A percentile compares a stretch with the other conserved stretches of the same genome.
phyloP scores from a whole-genome alignment of 2,888 invertebrate genomes.

The Octonoba sinensis region DNA sequence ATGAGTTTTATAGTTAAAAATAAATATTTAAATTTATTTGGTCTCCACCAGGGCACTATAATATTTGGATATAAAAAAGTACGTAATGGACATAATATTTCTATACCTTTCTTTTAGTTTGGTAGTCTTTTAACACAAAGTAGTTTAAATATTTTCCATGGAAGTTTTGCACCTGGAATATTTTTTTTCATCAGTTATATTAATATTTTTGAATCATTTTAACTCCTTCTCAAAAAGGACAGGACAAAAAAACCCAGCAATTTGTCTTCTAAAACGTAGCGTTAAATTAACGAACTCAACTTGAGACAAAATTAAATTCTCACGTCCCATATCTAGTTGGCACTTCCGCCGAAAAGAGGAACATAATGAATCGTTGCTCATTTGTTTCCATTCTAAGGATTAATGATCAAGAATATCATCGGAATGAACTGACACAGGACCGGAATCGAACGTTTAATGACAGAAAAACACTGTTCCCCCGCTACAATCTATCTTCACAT shows the following conservation, averaged over 20 bases:
- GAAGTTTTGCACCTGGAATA: too few species aligned
- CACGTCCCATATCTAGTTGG: background rate
- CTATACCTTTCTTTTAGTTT: too few species aligned
- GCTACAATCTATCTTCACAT: background rate
- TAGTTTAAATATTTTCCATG: too few species aligned
- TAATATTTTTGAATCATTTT: too few species aligned
- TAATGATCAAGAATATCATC: conserved; percentile 26
- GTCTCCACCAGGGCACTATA: too few species aligned
- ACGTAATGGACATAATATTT: too few species aligned
- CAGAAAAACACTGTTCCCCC: conserved; percentile 29
- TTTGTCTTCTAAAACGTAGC: conserved; percentile 25
- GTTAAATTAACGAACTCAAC: conserved; percentile 53
- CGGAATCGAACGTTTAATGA: conserved; percentile 40
- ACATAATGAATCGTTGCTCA: conserved; percentile 38
- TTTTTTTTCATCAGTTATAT: too few species aligned
- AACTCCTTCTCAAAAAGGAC: too few species aligned
- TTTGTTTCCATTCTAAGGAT: conserved; percentile 54
- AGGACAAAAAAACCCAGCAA: conserved; percentile 13
- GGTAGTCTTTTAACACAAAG: too few species aligned
- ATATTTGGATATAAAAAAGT: too few species aligned
- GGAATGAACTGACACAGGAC: background rate
- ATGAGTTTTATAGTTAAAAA: too few species aligned
- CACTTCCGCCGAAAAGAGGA: background rate
- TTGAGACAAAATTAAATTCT: conserved; percentile 44
- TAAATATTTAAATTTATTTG: too few species aligned